Evolutionary conservation across 2,113 vertebrate species (phyloP).

Genomic region (Sylvicapra grimmia): DNA sequence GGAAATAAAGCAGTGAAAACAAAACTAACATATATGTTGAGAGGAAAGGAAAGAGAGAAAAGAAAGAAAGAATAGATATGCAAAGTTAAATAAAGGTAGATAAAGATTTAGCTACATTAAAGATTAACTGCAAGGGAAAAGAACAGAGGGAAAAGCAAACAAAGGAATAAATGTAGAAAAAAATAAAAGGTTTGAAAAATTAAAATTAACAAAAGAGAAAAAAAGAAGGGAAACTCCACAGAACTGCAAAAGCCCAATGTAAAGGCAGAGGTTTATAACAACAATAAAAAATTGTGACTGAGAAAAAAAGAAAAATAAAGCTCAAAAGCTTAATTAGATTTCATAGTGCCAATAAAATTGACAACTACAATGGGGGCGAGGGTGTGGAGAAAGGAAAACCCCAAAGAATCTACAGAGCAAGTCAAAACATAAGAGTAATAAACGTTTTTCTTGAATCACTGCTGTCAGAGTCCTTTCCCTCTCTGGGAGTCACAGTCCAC

Average conservation of each 20-base stretch:
- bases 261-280: background rate
- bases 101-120: background rate
- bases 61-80: background rate
- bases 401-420: background rate
- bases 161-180: background rate
- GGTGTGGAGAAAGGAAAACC: background rate
- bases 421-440: background rate
- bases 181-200: background rate
- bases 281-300: background rate
- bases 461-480: background rate
- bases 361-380: fast-evolving
- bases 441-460: background rate
- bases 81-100: background rate
- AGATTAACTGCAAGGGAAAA: background rate
- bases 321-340: background rate
- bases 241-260: background rate
- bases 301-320: background rate
- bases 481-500: background rate
- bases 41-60: background rate
- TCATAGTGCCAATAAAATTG: background rate
- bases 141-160: background rate
- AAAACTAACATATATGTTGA: too few relatives aligned
- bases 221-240: background rate
- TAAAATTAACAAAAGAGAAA: background rate
- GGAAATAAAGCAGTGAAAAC: too few relatives aligned